These are phyloP conservation scores for Limnothrissa miodon DNA, from an alignment of 2,113 vertebrate species.

Conservation along the genomic window DNA sequence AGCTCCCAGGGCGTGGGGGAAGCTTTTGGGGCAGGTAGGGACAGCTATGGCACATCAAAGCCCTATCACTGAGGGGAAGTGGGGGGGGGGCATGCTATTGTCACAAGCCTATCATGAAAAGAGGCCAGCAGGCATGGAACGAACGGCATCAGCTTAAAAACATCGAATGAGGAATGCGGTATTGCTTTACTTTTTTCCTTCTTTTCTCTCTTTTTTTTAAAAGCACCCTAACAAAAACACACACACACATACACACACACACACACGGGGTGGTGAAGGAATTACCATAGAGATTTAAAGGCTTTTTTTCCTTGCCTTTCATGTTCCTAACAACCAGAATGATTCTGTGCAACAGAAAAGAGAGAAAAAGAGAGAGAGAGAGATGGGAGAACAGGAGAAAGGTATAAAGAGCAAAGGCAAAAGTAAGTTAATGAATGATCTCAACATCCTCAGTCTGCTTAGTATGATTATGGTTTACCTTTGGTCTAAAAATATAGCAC, in stretches of 20 bases:
- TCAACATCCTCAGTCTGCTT: background rate
- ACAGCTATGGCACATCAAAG: background rate
- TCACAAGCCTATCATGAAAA: constrained; percentile 12
- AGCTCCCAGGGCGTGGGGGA: background rate
- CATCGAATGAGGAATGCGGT: constrained; percentile 8
- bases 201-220: background rate
- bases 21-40: background rate
- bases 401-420: background rate
- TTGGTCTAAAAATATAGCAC: constrained; percentile 1
- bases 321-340: constrained; percentile 38
- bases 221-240: constrained; percentile 10
- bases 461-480: constrained; percentile 1
- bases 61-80: background rate
- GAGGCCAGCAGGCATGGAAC: background rate
- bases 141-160: constrained; percentile 1
- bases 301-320: constrained; percentile 25
- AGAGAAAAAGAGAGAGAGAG: background rate
- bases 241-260: constrained; percentile 18
- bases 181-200: constrained; percentile 1
- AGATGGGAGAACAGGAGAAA: background rate
- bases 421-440: background rate
- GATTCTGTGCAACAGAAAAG: constrained; percentile 15
- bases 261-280: background rate
- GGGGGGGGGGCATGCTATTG: background rate
- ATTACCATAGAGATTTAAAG: constrained; percentile 12